These are phyloP conservation scores for Melanaphis sacchari DNA, from an alignment of 1,140 invertebrate genomes.

Conservation along the genomic window DNA sequence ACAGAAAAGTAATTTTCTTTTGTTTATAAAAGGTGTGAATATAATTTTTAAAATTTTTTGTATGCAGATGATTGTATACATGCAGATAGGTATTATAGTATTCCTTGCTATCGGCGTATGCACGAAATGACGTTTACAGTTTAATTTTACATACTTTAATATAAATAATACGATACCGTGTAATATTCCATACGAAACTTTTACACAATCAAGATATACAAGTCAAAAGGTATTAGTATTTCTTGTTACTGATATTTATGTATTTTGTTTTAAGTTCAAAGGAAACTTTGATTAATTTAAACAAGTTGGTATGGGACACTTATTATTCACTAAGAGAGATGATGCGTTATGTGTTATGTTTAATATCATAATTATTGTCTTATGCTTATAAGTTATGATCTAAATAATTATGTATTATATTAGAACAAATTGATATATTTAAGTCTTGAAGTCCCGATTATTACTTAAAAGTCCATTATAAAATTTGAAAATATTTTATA, in stretches of 20 bases:
- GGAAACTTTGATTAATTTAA: neutral
- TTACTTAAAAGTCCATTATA: neutral
- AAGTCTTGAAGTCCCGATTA: neutral
- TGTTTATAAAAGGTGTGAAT: constrained; percentile 9
- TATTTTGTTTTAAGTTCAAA: neutral
- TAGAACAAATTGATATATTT: neutral
- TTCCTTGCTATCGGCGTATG: neutral
- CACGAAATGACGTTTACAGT: neutral
- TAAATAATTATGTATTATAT: neutral
- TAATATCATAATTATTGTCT: neutral
- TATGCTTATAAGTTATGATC: neutral
- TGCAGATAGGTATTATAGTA: neutral
- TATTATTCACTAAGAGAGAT: neutral
- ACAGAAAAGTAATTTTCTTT: constrained; percentile 1
- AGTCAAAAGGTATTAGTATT: neutral
- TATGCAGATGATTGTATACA: neutral
- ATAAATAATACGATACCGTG: neutral
- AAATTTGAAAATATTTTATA: neutral
- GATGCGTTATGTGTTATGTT: neutral
- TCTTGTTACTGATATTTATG: constrained; percentile 2
- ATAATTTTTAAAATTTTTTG: neutral
- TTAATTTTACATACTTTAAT: neutral
- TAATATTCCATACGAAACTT: neutral
- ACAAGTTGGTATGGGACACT: neutral
- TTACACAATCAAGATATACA: neutral